Percentiles rank a stretch among this genome's conserved stretches.
Evolutionary conservation across 2,113 vertebrate genomes (phyloP).

Genomic region (Indicator maculatus): DNA sequence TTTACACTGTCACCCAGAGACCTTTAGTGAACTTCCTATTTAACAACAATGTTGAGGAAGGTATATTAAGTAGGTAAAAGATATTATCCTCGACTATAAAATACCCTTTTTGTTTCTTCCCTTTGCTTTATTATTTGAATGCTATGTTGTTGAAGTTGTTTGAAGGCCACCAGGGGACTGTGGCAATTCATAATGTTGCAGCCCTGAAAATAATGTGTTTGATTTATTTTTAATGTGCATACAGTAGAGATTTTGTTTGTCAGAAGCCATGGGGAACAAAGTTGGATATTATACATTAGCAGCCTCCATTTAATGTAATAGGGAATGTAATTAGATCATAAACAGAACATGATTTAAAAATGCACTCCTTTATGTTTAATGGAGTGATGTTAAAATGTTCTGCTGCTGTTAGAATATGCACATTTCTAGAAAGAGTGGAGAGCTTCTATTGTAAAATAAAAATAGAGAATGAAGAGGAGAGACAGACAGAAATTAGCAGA

Average conservation of each 20-base stretch:
- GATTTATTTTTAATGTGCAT: conserved; percentile 33
- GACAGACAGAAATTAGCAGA: background rate
- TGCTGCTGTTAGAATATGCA: background rate
- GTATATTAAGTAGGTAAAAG: background rate
- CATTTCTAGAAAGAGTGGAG: background rate
- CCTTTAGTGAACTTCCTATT: background rate
- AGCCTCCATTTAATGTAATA: conserved; percentile 11
- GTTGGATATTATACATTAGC: conserved; percentile 4
- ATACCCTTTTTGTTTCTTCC: background rate
- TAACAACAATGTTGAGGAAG: background rate
- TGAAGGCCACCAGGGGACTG: background rate
- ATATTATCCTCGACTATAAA: background rate
- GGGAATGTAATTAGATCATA: conserved; percentile 34
- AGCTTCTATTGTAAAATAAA: rapidly evolving
- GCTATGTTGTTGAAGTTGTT: background rate
- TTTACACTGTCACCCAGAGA: background rate
- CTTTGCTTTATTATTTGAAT: background rate
- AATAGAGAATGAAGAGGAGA: background rate
- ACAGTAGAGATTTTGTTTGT: conserved; percentile 2
- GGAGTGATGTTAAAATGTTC: background rate
- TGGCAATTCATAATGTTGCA: background rate
- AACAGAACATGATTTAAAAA: conserved; percentile 29
- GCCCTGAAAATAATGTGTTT: conserved; percentile 18
- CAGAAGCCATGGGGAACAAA: conserved; percentile 28
- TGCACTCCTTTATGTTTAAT: background rate